Conservation (phyloP, 2,113 vertebrate genomes). For the Nibea albiflora region DNA sequence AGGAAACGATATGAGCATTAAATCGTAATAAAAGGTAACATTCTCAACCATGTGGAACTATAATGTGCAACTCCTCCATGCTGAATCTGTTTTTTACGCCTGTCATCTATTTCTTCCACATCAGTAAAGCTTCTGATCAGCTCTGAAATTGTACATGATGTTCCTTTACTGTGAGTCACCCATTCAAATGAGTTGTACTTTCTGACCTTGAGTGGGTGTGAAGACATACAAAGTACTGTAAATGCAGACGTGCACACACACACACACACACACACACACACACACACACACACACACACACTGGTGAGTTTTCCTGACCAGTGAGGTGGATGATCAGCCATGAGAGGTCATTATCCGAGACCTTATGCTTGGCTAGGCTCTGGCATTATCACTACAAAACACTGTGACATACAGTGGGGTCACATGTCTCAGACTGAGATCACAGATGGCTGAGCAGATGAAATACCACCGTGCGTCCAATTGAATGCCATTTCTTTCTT, state of each 20-base stretch:
- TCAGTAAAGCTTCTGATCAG: constrained; percentile 28
- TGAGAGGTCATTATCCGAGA: constrained; percentile 34
- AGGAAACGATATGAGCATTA: neutral
- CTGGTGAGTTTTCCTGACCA: neutral
- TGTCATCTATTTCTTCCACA: constrained; percentile 13
- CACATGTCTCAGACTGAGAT: constrained; percentile 24
- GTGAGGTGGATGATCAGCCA: constrained; percentile 15
- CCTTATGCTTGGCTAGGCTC: constrained; percentile 45
- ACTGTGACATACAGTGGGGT: constrained; percentile 21
- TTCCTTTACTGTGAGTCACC: constrained; percentile 22
- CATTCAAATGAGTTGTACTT: neutral
- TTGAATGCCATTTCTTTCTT: neutral
- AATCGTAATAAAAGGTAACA: neutral
- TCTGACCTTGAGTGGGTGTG: constrained; percentile 29
- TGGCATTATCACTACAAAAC: constrained; percentile 31
- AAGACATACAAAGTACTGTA: neutral
- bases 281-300: no score
- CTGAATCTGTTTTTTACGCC: neutral
- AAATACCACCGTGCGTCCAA: neutral
- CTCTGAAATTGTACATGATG: constrained; percentile 16
- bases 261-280: constrained; percentile 11
- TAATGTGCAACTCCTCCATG: neutral
- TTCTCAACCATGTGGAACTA: neutral
- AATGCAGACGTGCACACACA: neutral
- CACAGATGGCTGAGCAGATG: constrained; percentile 49